These are phyloP conservation scores for Aphyosemion australe DNA, from an alignment of 2,113 vertebrate species.

Conservation along the genomic window DNA sequence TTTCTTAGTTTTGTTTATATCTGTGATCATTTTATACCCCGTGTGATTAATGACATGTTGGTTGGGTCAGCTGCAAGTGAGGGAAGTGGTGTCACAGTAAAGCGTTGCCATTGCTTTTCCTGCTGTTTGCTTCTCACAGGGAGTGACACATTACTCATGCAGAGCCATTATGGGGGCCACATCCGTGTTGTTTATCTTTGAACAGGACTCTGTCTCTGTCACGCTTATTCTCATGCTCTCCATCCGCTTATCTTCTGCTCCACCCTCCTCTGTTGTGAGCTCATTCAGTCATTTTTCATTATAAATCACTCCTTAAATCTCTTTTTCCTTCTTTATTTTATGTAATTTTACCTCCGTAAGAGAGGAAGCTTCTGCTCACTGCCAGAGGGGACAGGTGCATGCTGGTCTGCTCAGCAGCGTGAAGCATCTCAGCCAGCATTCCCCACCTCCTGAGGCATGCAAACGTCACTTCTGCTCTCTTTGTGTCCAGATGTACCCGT, in stretches of 20 bases:
- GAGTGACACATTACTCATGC: slow-evolving; percentile 69
- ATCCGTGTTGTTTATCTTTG: slow-evolving; percentile 55
- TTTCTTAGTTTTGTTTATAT: too few relatives aligned
- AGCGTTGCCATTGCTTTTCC: slow-evolving; percentile 38
- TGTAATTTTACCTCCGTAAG: background rate
- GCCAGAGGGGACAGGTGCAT: slow-evolving; percentile 61
- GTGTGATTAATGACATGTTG: background rate
- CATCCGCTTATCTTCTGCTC: slow-evolving; percentile 50
- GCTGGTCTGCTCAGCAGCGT: slow-evolving; percentile 38
- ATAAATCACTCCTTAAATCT: slow-evolving; percentile 19
- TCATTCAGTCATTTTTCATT: slow-evolving; percentile 62
- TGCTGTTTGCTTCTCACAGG: slow-evolving; percentile 61
- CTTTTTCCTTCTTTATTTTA: background rate
- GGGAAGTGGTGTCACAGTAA: slow-evolving; percentile 45
- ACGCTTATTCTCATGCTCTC: slow-evolving; percentile 26
- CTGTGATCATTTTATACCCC: too few relatives aligned
- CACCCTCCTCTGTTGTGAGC: slow-evolving; percentile 29
- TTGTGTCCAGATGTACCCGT: background rate
- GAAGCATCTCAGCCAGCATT: slow-evolving; percentile 24
- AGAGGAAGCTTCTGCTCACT: background rate
- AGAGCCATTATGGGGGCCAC: slow-evolving; percentile 56
- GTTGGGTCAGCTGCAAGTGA: background rate
- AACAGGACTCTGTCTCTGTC: slow-evolving; percentile 60
- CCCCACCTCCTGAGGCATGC: slow-evolving; percentile 38
- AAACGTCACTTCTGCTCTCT: slow-evolving; percentile 41